These are phyloP conservation scores for Eupithecia insigniata DNA, from an alignment of 2,888 invertebrate genomes.

Conservation along the genomic window DNA sequence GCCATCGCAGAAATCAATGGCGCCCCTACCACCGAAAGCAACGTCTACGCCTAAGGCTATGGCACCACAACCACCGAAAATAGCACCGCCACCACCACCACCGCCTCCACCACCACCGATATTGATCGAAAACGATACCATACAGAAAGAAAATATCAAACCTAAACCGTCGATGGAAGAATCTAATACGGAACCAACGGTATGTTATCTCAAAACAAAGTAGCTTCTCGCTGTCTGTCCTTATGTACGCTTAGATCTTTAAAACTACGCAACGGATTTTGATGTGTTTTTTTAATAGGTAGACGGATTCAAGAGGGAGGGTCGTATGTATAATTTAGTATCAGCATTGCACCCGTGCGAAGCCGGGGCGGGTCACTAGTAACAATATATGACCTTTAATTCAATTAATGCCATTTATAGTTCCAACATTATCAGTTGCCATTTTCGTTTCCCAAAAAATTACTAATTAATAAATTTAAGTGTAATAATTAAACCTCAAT, in stretches of 20 bases:
- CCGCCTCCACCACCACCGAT: conserved; percentile 40
- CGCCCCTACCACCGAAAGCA: conserved; percentile 44
- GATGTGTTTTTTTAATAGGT: no score
- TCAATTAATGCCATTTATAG: not conserved
- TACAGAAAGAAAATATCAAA: conserved; percentile 75
- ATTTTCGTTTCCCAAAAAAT: not conserved
- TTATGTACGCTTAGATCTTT: no score
- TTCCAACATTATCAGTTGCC: not conserved
- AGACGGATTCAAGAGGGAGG: no score
- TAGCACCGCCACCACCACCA: conserved; percentile 24
- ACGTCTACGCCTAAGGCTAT: conserved; percentile 46
- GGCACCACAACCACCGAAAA: conserved; percentile 45
- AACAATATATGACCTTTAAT: no score
- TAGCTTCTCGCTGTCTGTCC: no score
- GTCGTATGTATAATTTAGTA: no score
- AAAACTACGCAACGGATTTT: not conserved
- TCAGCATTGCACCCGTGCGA: no score
- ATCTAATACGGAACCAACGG: conserved; percentile 75
- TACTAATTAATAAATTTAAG: no score
- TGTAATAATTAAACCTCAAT: not conserved
- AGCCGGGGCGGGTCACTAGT: no score
- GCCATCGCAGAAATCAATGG: conserved; percentile 49
- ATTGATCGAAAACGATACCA: conserved; percentile 60
- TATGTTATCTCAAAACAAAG: no score
- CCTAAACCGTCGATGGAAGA: conserved; percentile 63